Base-by-base conservation (phyloP, 2,113 vertebrate species). In the Chloropsis hardwickii region DNA sequence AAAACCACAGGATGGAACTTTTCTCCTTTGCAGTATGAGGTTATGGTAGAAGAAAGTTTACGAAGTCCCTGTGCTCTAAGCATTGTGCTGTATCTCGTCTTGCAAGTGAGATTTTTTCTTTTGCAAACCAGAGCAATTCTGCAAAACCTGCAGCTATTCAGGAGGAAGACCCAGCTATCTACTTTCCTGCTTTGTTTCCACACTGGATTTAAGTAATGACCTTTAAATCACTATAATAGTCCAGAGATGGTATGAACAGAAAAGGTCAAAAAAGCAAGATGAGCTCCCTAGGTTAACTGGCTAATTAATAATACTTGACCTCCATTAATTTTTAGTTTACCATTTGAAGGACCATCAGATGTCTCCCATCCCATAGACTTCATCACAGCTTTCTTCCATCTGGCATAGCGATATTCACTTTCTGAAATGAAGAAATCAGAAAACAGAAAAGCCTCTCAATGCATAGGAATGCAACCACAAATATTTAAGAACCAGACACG, bases 361-460 rank as follows among this genome's bases (percentile, higher is more conserved):
- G 98, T 98, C 96, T 98, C 99, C 99, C 99, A 99, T 94, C 98
- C 99, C 98, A 99, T 99, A 94, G 99, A 98, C 66, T 98, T 99
- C 98, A 98, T 97, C 56, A 99, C 99, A 21, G 99, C 99, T 96
- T 99, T 99, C 97, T 99, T 99, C 99, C 99, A 99, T 1, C 99
- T 99, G 74, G 98, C 98, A 70, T 98, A 99, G 81, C 99, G 99
- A 96, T 97, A 98, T 95, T 99, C 99, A 20, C 99, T 99, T 98
- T 99, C 99, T 99, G 96, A 76, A 97, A 95, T 50, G 5, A 21
- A 81, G 50, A 88, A 88, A 86, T 37, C 19, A 51, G 33, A 31
- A 76, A 91, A 65, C 39, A 91, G n/a, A 84, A 82, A 91, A 85
- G 45, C 31, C 27, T 76, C 29, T 93, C 35, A 96, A 21, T 44